Percentiles rank a stretch among this genome's conserved stretches.
Evolutionary conservation across 2,888 invertebrate species (phyloP).

Genomic region (Cordilura impudica): DNA sequence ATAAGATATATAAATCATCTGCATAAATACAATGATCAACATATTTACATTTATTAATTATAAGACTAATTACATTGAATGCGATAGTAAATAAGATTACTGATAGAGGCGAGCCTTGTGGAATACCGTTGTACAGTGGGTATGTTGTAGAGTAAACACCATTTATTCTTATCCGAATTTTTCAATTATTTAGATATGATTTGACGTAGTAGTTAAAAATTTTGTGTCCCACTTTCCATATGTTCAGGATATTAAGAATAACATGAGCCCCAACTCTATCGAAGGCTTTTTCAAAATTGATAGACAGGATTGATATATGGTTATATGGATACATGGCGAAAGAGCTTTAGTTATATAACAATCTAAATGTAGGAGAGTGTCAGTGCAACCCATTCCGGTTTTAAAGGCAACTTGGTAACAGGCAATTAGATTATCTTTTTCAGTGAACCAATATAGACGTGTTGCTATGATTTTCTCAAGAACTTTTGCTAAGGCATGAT

Average conservation of each 20-base stretch:
- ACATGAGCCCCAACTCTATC: too few species aligned
- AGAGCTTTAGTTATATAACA: background rate
- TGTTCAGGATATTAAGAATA: too few species aligned
- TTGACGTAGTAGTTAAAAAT: slow-evolving; percentile 40
- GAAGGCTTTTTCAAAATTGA: too few species aligned
- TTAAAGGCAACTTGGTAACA: too few species aligned
- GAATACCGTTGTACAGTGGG: background rate
- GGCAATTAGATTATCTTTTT: too few species aligned
- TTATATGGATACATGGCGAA: background rate
- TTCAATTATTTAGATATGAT: slow-evolving; percentile 31
- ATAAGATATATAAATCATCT: slow-evolving; percentile 46
- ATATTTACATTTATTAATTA: slow-evolving; percentile 28
- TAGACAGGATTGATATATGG: too few species aligned
- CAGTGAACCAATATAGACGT: background rate
- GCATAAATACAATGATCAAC: slow-evolving; percentile 48
- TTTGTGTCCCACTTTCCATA: background rate
- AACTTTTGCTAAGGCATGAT: too few species aligned
- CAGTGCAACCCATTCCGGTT: background rate
- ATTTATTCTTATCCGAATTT: slow-evolving; percentile 38
- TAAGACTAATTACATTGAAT: slow-evolving; percentile 42
- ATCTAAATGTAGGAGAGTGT: background rate
- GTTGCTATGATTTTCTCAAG: background rate
- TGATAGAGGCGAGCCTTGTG: slow-evolving; percentile 37
- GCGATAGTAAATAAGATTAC: slow-evolving; percentile 50
- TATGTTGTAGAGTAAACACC: slow-evolving; percentile 9